phyloP scores from a whole-genome alignment of 2,888 invertebrate genomes.

The Acronicta psi region DNA sequence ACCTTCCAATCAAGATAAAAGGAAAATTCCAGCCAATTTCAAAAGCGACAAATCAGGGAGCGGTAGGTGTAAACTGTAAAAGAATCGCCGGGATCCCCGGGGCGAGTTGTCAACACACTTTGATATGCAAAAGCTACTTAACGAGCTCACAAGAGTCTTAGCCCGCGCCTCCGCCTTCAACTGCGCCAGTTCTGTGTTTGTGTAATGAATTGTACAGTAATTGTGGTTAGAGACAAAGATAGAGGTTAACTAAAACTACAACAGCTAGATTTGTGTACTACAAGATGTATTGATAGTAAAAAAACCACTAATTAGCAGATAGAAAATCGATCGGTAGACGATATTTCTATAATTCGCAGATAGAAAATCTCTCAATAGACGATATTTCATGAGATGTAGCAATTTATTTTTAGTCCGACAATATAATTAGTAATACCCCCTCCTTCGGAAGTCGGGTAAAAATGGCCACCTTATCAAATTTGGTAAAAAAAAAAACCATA shows the following conservation, averaged over 20 bases:
- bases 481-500: no score
- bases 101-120: constrained; percentile 46
- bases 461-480: no score
- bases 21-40: constrained; percentile 15
- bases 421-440: no score
- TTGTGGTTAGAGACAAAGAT: constrained; percentile 6
- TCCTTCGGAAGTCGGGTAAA: no score
- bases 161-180: constrained; percentile 2
- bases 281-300: no score
- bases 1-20: background rate
- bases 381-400: no score
- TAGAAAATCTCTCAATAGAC: no score
- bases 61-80: constrained; percentile 26
- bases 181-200: constrained; percentile 26
- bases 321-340: no score
- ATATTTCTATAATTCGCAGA: no score
- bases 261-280: background rate
- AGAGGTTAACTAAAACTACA: background rate
- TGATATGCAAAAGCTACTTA: constrained; percentile 55
- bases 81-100: constrained; percentile 28
- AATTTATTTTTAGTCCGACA: no score
- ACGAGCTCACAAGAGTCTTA: constrained; percentile 35
- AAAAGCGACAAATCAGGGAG: constrained; percentile 18
- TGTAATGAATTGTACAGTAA: constrained; percentile 26
- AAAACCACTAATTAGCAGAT: no score